Evolutionary conservation across 1,140 invertebrate species (phyloP).

Genomic region (Hormaphis cornu): DNA sequence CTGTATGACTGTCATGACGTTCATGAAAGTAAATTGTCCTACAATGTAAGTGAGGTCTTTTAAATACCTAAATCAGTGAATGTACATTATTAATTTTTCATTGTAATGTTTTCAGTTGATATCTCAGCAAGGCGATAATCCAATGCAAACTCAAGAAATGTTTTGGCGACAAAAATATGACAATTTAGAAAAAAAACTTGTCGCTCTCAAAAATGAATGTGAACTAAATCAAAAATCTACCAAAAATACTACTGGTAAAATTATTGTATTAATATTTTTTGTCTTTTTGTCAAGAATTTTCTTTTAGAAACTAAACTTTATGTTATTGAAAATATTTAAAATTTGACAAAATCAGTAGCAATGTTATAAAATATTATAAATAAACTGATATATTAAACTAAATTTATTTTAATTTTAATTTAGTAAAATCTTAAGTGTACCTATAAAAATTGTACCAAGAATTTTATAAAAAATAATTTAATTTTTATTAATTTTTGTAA

Average conservation of each 20-base stretch:
- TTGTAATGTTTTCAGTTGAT: neutral
- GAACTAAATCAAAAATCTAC: neutral
- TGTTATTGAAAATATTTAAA: no score
- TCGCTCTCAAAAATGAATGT: neutral
- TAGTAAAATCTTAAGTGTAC: no score
- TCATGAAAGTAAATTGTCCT: neutral
- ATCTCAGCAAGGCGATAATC: neutral
- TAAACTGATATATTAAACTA: no score
- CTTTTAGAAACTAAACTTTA: no score
- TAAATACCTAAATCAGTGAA: no score
- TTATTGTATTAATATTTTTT: neutral
- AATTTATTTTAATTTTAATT: no score
- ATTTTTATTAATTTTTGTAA: no score
- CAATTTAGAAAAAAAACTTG: neutral
- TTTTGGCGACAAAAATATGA: conserved; percentile 12
- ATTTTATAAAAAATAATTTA: no score
- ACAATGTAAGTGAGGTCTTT: neutral
- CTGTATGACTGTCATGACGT: neutral
- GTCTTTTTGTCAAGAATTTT: neutral
- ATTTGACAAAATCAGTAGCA: no score
- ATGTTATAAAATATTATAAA: no score
- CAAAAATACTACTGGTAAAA: neutral
- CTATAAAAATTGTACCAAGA: no score
- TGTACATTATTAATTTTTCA: neutral
- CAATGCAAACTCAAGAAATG: conserved; percentile 13